Conservation (phyloP, 2,113 vertebrate species). For the Mastomys coucha region DNA sequence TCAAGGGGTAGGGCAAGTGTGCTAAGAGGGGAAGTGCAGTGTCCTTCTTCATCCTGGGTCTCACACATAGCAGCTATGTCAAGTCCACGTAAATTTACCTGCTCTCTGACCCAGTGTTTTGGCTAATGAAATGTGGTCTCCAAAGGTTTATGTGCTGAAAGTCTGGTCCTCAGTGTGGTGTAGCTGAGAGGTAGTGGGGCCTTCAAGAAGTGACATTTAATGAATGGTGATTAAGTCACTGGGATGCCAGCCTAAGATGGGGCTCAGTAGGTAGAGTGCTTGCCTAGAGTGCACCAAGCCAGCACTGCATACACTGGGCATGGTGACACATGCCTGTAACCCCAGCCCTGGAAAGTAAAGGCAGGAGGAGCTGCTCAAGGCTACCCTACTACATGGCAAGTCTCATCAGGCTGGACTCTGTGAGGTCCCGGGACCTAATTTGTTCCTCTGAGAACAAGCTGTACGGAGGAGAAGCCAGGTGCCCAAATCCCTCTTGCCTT, state of each 20-base stretch:
- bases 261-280: neutral
- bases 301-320: neutral
- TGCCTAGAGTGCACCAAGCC: neutral
- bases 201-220: neutral
- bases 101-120: neutral
- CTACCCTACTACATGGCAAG: neutral
- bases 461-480: neutral
- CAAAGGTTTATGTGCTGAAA: neutral
- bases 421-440: neutral
- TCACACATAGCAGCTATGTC: neutral
- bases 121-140: neutral
- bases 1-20: neutral
- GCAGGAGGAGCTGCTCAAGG: neutral
- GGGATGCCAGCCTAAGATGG: neutral
- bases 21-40: neutral
- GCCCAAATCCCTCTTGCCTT: neutral
- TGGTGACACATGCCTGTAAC: neutral
- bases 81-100: too few species aligned
- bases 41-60: neutral
- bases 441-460: neutral
- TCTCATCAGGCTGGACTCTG: neutral
- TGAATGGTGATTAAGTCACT: neutral
- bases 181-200: neutral
- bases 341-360: neutral
- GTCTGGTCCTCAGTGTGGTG: neutral